A percentile compares a stretch with the other conserved stretches of the same genome.
Conservation (phyloP, 2,113 vertebrate species). For the Coturnix japonica region DNA sequence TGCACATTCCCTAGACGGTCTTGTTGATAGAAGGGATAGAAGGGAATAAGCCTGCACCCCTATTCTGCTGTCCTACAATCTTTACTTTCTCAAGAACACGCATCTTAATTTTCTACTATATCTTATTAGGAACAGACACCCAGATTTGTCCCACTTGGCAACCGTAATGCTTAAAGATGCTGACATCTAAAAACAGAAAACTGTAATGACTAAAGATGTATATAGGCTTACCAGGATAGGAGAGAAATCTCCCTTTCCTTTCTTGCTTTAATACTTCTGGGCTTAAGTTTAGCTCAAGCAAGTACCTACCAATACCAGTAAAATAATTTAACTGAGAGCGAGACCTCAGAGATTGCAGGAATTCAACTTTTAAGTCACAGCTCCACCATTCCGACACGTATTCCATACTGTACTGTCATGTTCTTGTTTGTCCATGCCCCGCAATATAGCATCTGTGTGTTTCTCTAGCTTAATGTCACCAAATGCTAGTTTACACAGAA, state of each 20-base stretch:
- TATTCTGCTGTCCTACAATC: not conserved
- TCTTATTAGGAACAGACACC: not conserved
- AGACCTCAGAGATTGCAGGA: not conserved
- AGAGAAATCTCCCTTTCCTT: not conserved
- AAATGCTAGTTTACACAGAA: conserved; percentile 57
- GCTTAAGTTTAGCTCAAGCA: not conserved
- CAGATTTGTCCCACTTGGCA: not conserved
- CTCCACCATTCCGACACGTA: not conserved
- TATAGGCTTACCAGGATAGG: not conserved
- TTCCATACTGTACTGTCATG: not conserved
- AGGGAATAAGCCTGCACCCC: not conserved
- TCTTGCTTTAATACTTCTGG: not conserved
- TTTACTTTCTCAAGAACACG: not conserved
- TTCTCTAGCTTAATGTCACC: conserved; percentile 64
- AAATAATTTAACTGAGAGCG: not conserved
- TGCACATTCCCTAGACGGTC: not conserved
- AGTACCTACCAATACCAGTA: not conserved
- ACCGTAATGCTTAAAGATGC: not conserved
- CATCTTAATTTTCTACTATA: not conserved
- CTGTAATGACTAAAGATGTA: not conserved
- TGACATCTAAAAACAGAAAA: not conserved
- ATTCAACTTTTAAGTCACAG: not conserved
- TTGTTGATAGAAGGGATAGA: not conserved
- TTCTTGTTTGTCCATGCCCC: conserved; percentile 56
- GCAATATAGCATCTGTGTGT: conserved; percentile 41